Evolutionary conservation across 2,888 invertebrate genomes (phyloP).

Genomic region (Melieria crassipennis): DNA sequence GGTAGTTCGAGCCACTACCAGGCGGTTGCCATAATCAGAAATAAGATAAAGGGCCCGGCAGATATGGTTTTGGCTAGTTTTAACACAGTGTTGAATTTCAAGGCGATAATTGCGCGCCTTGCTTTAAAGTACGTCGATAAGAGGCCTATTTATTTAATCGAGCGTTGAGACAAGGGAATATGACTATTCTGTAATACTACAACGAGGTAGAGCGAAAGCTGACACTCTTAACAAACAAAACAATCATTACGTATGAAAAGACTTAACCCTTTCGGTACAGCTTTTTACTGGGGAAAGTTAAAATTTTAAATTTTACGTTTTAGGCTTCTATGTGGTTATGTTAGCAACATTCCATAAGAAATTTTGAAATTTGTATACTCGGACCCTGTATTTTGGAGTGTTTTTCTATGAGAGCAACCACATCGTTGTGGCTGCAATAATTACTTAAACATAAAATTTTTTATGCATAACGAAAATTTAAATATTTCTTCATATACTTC

Average conservation of each 20-base stretch:
- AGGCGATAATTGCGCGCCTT: conserved; percentile 20
- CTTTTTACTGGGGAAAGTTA: too few relatives aligned
- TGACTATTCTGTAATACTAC: conserved; percentile 2
- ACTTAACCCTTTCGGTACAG: too few relatives aligned
- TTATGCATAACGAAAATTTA: too few relatives aligned
- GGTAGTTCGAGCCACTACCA: conserved; percentile 21
- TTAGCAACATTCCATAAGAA: too few relatives aligned
- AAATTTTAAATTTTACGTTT: too few relatives aligned
- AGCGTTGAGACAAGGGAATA: conserved; percentile 14
- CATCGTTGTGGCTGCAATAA: too few relatives aligned
- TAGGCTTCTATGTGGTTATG: too few relatives aligned
- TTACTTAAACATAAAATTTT: too few relatives aligned
- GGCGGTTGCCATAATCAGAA: conserved; percentile 21
- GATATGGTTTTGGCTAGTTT: conserved; percentile 8
- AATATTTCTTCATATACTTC: too few relatives aligned
- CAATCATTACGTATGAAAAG: not conserved
- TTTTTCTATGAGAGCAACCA: too few relatives aligned
- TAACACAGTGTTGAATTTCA: conserved; percentile 20
- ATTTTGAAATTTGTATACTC: too few relatives aligned
- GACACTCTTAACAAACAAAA: conserved; percentile 4
- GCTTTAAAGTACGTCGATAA: conserved; percentile 2
- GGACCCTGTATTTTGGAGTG: too few relatives aligned
- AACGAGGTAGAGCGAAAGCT: conserved; percentile 17
- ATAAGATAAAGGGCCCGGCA: conserved; percentile 29
- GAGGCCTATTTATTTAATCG: conserved; percentile 11